Evolutionary conservation across 2,888 invertebrate species (phyloP), one percentile per base, ranked within the genome.

Genomic region (Scaptomyza reducta): DNA sequence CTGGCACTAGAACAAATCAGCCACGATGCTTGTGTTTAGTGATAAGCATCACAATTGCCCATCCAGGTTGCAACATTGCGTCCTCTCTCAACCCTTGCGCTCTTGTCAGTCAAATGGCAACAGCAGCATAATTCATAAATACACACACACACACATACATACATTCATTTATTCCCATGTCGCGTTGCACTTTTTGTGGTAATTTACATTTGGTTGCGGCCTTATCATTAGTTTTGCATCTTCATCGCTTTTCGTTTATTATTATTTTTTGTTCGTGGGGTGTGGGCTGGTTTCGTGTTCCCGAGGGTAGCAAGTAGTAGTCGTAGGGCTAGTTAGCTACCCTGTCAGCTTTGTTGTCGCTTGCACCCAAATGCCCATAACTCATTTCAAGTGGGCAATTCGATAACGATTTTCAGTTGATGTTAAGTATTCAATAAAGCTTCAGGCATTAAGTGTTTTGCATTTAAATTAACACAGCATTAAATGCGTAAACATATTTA

Each of bases 111-210:
- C 71, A 58, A 46, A 31, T 54, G 46, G 41, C 62, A 70, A n/a
- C 35, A 35, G 45, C 33, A 46, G 31, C 66, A 53, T 11, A 33
- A 50, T 62, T 42, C 41, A 47, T 29, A 63, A 50, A 59, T 16
- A 41, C 16, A n/a, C 40, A 27, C 45, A 66, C 16, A 44, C 41
- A 49, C 22, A 41, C 4, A 38, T 40, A 53, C 13, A 31, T 14
- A 7, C 51, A 46, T 18, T 3, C 10, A 18, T 42, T 29, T 64
- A 38, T 16, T 10, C 14, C 27, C 57, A 18, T 9, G 22, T n/a
- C 14, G 49, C 57, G 55, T 66, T 82, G 87, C 73, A 62, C 79
- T 62, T 73, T 80, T 86, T 86, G 79, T 86, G 86, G 79, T 80
- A 86, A 80, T 80, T 80, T 80, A 87, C 84, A 80, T 80, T 80